Conservation (phyloP, 1,140 invertebrate species). For the Proctacanthus coquilletti region DNA sequence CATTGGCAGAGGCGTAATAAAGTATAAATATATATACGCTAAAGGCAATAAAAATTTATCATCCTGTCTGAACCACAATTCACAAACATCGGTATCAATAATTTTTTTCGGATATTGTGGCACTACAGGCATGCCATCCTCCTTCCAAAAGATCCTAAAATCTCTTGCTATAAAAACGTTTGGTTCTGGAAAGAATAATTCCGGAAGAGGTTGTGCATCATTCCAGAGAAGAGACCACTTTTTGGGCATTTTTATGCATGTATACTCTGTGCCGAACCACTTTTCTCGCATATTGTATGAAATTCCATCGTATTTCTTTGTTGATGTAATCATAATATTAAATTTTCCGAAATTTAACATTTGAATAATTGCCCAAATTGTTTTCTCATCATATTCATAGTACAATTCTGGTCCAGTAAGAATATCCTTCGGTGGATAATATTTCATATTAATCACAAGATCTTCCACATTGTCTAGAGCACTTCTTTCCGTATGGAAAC, state of each 20-base stretch:
- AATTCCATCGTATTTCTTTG: constrained; percentile 38
- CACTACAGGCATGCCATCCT: constrained; percentile 15
- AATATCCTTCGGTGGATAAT: constrained; percentile 60
- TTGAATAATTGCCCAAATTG: constrained; percentile 46
- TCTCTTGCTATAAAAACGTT: constrained; percentile 75
- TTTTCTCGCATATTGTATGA: constrained; percentile 47
- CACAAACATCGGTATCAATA: constrained; percentile 39
- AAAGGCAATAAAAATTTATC: constrained; percentile 72
- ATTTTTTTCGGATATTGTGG: constrained; percentile 45
- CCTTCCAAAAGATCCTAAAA: constrained; percentile 47
- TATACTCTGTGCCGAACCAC: constrained; percentile 35
- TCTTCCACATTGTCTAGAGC: constrained; percentile 65
- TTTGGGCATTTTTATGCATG: constrained; percentile 35
- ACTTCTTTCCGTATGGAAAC: constrained; percentile 48
- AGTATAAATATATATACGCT: constrained; percentile 54
- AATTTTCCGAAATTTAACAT: constrained; percentile 52
- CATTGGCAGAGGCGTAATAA: constrained; percentile 48
- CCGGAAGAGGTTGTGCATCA: constrained; percentile 33
- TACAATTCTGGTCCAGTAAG: constrained; percentile 57
- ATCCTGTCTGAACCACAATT: constrained; percentile 79
- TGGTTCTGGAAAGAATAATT: constrained; percentile 53
- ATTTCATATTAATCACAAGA: constrained; percentile 63
- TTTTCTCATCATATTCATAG: constrained; percentile 60
- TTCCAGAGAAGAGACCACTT: constrained; percentile 43
- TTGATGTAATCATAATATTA: constrained; percentile 53